These are phyloP conservation scores for Melinopterus prodromus DNA, from an alignment of 2,888 invertebrate genomes.

Conservation along the genomic window DNA sequence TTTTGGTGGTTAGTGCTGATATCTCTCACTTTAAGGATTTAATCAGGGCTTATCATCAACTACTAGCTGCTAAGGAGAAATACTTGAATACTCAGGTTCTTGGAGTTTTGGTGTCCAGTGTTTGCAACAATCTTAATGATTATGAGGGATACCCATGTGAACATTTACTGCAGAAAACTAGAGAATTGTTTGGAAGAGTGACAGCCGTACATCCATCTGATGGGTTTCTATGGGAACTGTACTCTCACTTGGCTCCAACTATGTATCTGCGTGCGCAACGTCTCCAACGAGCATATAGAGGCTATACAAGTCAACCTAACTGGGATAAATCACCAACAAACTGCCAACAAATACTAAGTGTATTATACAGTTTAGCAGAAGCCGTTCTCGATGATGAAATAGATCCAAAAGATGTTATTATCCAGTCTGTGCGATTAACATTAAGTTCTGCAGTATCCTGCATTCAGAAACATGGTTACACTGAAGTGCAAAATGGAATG, in stretches of 20 bases:
- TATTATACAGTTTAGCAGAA: conserved; percentile 69
- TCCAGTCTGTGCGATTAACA: conserved; percentile 54
- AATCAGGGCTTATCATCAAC: conserved; percentile 82
- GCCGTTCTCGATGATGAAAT: conserved; percentile 63
- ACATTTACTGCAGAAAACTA: conserved; percentile 65
- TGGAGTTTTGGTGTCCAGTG: conserved; percentile 73
- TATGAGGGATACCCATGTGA: conserved; percentile 64
- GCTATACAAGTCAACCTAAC: conserved; percentile 68
- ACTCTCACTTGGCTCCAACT: conserved; percentile 74
- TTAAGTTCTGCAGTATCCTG: conserved; percentile 55
- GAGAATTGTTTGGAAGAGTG: conserved; percentile 78
- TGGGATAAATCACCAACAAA: conserved; percentile 68
- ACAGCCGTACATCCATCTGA: conserved; percentile 74
- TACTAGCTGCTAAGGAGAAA: conserved; percentile 85
- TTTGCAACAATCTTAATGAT: conserved; percentile 71
- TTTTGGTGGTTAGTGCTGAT: conserved; percentile 86
- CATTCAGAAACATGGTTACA: conserved; percentile 57
- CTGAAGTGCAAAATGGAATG: conserved; percentile 53
- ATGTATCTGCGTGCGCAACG: conserved; percentile 72
- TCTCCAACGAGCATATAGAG: conserved; percentile 79
- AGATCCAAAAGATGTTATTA: conserved; percentile 50
- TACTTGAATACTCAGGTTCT: conserved; percentile 82
- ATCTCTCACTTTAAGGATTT: conserved; percentile 87
- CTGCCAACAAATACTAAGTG: conserved; percentile 70
- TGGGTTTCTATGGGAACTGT: conserved; percentile 82